Evolutionary conservation across 2,113 vertebrate species (phyloP).

Genomic region (Chionis minor): DNA sequence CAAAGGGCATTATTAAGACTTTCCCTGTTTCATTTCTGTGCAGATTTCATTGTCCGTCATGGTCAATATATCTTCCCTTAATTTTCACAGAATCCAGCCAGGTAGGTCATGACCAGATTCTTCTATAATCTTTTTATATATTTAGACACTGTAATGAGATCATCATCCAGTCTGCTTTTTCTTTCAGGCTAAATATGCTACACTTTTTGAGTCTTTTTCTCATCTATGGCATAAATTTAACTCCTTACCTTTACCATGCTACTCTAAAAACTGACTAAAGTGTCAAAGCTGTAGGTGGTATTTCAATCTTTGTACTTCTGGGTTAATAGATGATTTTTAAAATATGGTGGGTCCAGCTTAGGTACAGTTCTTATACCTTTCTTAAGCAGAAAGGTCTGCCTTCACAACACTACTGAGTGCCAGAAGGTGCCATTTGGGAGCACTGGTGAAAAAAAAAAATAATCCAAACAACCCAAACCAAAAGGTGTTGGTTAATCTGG

Average conservation of each 20-base stretch:
- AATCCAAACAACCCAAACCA: rapidly evolving
- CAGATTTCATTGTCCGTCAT: slow-evolving; percentile 33
- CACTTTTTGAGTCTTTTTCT: neutral
- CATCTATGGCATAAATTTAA: neutral
- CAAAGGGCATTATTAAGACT: neutral
- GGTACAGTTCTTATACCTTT: neutral
- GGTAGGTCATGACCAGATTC: slow-evolving; percentile 44
- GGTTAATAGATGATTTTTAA: neutral
- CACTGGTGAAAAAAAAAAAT: neutral
- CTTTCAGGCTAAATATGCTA: slow-evolving; percentile 14
- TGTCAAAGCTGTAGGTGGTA: neutral
- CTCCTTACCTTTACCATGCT: neutral
- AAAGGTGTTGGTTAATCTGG: neutral
- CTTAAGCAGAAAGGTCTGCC: neutral
- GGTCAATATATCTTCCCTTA: slow-evolving; percentile 38
- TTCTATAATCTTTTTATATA: slow-evolving; percentile 38
- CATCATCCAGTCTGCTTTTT: slow-evolving; percentile 1
- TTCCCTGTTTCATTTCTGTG: neutral
- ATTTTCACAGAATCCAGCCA: slow-evolving; percentile 39
- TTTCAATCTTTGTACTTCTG: neutral
- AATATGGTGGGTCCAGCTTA: neutral
- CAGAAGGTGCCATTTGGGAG: neutral
- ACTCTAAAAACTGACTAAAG: neutral
- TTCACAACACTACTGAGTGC: neutral
- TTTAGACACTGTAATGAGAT: slow-evolving; percentile 48